These are phyloP conservation scores for Pithecia hirsuta DNA, from an alignment of 2,797 vertebrate genomes.

Conservation along the genomic window DNA sequence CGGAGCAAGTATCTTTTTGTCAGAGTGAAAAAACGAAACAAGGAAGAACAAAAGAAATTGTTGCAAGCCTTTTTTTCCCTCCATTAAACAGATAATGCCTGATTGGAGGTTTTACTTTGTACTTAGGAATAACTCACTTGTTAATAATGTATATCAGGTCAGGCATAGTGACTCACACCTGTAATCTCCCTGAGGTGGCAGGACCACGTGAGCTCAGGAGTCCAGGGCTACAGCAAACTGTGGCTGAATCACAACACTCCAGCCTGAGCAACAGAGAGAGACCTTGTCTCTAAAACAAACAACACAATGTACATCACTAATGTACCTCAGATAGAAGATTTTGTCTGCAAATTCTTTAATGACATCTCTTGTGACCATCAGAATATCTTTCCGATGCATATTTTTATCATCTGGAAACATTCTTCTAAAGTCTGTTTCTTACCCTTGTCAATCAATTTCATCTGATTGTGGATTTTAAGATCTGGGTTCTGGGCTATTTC, in stretches of 20 bases:
- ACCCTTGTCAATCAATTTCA: conserved; percentile 92
- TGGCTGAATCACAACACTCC: background rate
- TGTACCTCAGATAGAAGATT: background rate
- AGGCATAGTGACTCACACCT: background rate
- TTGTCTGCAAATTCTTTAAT: conserved; percentile 94
- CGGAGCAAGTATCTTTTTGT: background rate
- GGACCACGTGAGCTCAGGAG: background rate
- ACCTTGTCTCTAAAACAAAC: background rate
- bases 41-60: conserved; percentile 25
- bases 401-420: conserved; percentile 95
- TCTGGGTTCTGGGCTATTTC: conserved; percentile 90
- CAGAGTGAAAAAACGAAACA: conserved; percentile 20
- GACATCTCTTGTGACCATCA: conserved; percentile 96
- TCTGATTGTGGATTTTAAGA: conserved; percentile 89
- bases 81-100: background rate
- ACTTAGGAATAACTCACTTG: conserved; percentile 13
- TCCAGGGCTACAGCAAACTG: background rate
- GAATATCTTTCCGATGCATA: conserved; percentile 97
- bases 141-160: background rate
- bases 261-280: background rate
- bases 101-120: background rate
- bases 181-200: background rate
- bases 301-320: background rate
- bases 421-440: conserved; percentile 93
- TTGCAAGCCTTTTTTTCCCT: background rate